Base-by-base conservation (phyloP, 2,113 vertebrate genomes). In the Nothobranchius kuhntae region DNA sequence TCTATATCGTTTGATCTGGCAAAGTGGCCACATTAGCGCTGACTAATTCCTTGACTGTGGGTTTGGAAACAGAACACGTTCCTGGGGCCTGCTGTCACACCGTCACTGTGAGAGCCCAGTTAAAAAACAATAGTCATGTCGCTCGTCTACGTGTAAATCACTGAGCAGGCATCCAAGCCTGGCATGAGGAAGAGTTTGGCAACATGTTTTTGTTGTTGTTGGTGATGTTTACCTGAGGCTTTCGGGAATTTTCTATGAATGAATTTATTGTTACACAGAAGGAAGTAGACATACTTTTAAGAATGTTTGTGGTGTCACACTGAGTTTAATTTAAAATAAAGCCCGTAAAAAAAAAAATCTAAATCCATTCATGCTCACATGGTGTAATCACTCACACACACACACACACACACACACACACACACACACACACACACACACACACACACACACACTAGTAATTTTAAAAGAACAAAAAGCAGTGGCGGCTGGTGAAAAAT, bases 1-100 rank as follows among this genome's bases (percentile, higher is more conserved):
- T 77, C 65, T 75, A 54, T 57, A 71, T 59, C 21, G 67, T 91
- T 90, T 90, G 86, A 91, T 91, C 86, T 87, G 56, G 80, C 75
- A 79, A 83, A 87, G 84, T 87, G 86, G 86, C 77, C 84, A 86
- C 90, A 92, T 93, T 92, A 92, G 89, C 69, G 35, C 68, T 75
- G 82, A 90, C 91, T 93, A 91, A 92, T 92, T 92, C 89, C 82
- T 76, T 68, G 77, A 65, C 79, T 88, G 84, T 87, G 83, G 74
- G 80, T 91, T 89, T 79, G 76, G 78, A 85, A 86, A 78, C 67
- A 48, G 68, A 60, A 67, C 71, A 71, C 62, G 60, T 85, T 89
- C 74, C 77, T 60, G 51, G 75, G 64, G 61, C 65, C 72, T 69
- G 56, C 75, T 73, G 74, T 87, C 81, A 79, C 67, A 54, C 36